Evolutionary conservation across 2,113 vertebrate species (phyloP).

Genomic region (Baryphthengus martii): DNA sequence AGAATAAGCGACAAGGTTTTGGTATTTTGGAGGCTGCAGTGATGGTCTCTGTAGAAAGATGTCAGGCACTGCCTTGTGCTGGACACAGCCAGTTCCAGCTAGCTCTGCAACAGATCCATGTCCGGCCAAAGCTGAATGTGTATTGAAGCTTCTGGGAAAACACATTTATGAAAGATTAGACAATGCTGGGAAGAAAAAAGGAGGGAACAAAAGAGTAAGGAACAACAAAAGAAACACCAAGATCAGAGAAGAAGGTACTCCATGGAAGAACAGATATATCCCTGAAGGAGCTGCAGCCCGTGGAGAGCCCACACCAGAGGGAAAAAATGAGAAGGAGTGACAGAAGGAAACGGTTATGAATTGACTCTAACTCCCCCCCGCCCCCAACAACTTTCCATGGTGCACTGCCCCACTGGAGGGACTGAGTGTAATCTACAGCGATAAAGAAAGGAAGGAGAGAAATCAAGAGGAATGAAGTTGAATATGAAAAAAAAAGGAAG

Average conservation of each 20-base stretch:
- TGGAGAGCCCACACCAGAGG: background rate
- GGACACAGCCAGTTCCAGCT: background rate
- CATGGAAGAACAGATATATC: background rate
- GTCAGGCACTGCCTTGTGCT: too few species aligned
- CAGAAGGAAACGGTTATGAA: background rate
- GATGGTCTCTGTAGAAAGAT: background rate
- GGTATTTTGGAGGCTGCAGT: background rate
- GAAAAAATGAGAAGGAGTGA: background rate
- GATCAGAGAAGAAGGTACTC: background rate
- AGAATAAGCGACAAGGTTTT: background rate
- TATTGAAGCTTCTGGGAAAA: background rate
- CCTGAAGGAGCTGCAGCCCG: background rate
- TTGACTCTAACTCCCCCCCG: accelerated
- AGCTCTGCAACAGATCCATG: background rate
- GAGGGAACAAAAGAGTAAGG: background rate
- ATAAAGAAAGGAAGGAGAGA: background rate
- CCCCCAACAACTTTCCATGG: background rate
- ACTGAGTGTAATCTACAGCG: background rate
- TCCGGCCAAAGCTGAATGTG: background rate
- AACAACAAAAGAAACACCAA: background rate
- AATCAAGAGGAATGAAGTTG: background rate
- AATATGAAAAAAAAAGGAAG: background rate
- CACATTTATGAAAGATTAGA: background rate
- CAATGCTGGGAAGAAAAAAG: background rate
- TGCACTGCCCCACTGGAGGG: accelerated